Evolutionary conservation across 2,113 vertebrate species (phyloP), one percentile per base, ranked within the genome.

Genomic region (Neodon shergylaensis): DNA sequence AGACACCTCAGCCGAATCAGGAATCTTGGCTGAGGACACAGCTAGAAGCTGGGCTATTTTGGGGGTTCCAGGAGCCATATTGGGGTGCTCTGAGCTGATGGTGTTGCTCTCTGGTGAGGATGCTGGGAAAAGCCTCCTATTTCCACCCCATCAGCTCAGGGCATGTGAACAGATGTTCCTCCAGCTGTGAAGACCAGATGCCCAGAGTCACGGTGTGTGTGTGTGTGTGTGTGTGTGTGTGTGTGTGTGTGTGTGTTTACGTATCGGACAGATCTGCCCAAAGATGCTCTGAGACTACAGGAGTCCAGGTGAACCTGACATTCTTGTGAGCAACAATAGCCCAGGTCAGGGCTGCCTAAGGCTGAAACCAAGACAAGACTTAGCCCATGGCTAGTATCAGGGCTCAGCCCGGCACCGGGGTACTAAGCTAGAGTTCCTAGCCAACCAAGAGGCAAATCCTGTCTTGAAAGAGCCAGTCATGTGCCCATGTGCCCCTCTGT

Each of bases 181-280:
- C 81, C 94, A 66, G 65, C 76, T 31, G 81, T 54, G 42, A 90
- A 16, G 39, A 36, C 8, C 76, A 33, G 92, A 84, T 33, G 13
- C 31, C 61, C 2, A 0, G 91, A 91, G 22, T 74, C 21, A 1
- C 0, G 0, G 0, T 0, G 2, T 4, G 42, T 0, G 31, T 6
- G 63, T 28, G 63, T 65, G 63, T 65, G 63, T 65, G 61, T 63
- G 22, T 63, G 61, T 63, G 61, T 63, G 61, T 63, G 61, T 63
- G 61, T 63, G 24, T 65, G 63, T 65, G 63, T 63, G 63, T 70
- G 12, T 36, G 39, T 16, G 14, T 54, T 33, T 36, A 36, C 44
- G 0, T 2, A 0, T 65, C 0, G 6, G 58, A 21, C 39, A 77
- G 21, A 65, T 47, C 9, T 3, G 6, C 31, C 31, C 47, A 31